Base-by-base conservation (phyloP, 2,888 invertebrate species). In the Tribolium freemani region DNA sequence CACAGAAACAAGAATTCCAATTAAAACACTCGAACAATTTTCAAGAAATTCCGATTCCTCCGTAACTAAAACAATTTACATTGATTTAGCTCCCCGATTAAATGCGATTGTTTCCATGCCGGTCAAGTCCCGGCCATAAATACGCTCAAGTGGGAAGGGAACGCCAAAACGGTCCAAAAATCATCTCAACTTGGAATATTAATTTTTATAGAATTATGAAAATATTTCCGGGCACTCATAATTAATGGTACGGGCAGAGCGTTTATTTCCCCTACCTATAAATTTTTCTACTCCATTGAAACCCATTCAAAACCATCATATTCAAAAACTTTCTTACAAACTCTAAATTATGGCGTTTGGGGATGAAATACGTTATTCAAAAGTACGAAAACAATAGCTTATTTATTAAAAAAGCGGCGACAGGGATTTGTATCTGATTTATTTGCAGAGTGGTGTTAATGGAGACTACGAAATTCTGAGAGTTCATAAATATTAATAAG, bases 91-190 rank as follows among this genome's bases (percentile, higher is more conserved):
- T 67, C 74, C 71, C 71, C 70, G 73, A 80, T 81, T 81, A 78
- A 79, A 80, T 76, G 72, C 77, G 75, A 78, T 81, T 78, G 76
- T 79, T 79, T 75, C 74, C 74, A 81, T 80, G 78, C 82, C 77
- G 81, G 81, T 81, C 80, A 81, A 82, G 81, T 81, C 76, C 74
- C 74, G 63, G 78, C 79, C 75, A 81, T 82, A 82, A 82, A 82
- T 82, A 80, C 77, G 63, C 74, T 73, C 75, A 75, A 74, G 71
- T 57, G 66, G 57, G 56, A 21, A 31, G 54, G 63, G 63, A 63
- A 51, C 10, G 48, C 6, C 58, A 44, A 11, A 63, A 50, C 50
- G 61, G 30, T 51, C 38, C 63, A 20, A 53, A 58, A 16, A 31
- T 61, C 31, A 50, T n/a, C 16, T 38, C 51, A 26, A 30, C 46